Evolutionary conservation across 2,888 invertebrate genomes (phyloP).

Genomic region (Peribatodes rhomboidaria): DNA sequence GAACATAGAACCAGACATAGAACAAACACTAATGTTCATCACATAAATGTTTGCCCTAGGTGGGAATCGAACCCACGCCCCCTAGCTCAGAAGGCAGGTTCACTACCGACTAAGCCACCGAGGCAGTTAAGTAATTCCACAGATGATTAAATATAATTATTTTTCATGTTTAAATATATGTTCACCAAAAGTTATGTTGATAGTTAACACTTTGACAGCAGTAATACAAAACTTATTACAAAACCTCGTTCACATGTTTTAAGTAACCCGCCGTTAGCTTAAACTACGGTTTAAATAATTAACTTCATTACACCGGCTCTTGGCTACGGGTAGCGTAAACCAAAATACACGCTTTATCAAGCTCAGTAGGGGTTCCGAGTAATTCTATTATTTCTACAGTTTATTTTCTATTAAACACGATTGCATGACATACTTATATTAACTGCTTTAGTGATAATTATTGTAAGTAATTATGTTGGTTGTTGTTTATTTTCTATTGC

Average conservation of each 20-base stretch:
- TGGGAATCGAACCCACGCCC: no score
- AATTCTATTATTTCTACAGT: conserved; percentile 17
- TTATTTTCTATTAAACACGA: conserved; percentile 5
- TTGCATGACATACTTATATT: neutral
- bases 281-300: conserved; percentile 11
- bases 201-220: neutral
- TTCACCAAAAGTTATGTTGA: no score
- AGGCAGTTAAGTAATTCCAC: no score
- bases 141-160: no score
- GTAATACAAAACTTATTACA: neutral
- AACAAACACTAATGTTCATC: no score
- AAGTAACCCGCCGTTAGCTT: neutral
- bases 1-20: no score
- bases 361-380: conserved; percentile 1
- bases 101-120: no score
- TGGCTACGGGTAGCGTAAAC: conserved; percentile 5
- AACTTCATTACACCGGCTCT: conserved; percentile 2
- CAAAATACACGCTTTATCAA: conserved; percentile 8
- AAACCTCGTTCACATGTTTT: neutral
- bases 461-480: neutral
- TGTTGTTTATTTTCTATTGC: conserved; percentile 4
- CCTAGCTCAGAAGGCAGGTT: no score
- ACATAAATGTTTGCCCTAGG: no score
- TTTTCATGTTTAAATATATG: no score
- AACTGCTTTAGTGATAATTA: neutral